Base-by-base conservation (phyloP, 2,888 invertebrate species). In the Ganaspis brasiliensis region DNA sequence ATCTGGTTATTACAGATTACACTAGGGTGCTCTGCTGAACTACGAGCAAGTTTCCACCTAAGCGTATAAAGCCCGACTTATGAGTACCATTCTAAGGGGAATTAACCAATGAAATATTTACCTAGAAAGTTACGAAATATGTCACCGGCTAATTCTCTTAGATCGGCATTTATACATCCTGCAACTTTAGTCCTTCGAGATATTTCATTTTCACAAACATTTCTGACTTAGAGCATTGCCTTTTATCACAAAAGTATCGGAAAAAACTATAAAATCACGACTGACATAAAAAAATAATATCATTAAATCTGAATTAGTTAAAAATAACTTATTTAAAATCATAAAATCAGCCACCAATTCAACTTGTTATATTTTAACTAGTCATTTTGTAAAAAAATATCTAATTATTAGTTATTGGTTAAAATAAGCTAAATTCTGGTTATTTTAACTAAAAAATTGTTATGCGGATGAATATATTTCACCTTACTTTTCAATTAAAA, bases 61-160 rank as follows among this genome's bases (percentile, higher is more conserved):
- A 63, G 63, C 63, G 63, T 63, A 63, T 63, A 63, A 63, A 63
- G 63, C 63, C 63, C 63, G 63, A 63, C 63, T 63, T 63, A 63
- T 63, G 63, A 63, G 63, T 63, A 40, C 63, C 63, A 63, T 63
- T 63, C 63, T 63, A 63, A 63, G 40, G 63, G 63, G 63, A 63
- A 63, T 63, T 63, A 63, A 63, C 63, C 63, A 63, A 63, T 63
- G 63, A 63, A 63, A 63, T 63, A 63, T 63, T 63, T 63, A 63
- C 63, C 63, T 40, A 63, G 40, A 63, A 63, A 63, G 63, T 63
- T 63, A 63, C 37, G 63, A 40, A 63, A 63, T 63, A 63, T 63
- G 63, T 63, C 63, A 63, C 63, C 19, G 37, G 63, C 63, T 63
- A 63, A 63, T 63, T 63, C 63, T 63, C 63, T 63, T 63, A 63